Conservation (phyloP, 1,140 invertebrate genomes). For the Proctacanthus coquilletti region DNA sequence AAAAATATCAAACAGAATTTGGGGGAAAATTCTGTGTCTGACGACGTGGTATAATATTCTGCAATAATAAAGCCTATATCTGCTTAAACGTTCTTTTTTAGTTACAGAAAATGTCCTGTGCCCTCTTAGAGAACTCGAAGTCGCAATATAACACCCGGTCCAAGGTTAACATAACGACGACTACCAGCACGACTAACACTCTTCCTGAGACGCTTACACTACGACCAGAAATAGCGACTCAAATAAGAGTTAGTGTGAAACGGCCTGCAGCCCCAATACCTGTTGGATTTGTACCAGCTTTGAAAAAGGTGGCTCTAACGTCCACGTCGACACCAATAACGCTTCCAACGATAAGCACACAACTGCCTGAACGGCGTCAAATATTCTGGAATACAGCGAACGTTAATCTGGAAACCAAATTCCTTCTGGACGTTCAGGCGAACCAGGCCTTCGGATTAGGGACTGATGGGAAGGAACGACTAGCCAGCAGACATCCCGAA, state of each 20-base stretch:
- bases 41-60: slow-evolving; percentile 14
- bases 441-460: slow-evolving; percentile 27
- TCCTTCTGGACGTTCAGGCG: slow-evolving; percentile 25
- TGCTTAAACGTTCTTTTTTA: slow-evolving; percentile 5
- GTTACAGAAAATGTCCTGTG: slow-evolving; percentile 27
- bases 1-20: slow-evolving; percentile 27
- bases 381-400: slow-evolving; percentile 28
- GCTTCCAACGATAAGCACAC: slow-evolving; percentile 2
- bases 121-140: slow-evolving; percentile 25
- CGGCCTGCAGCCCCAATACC: slow-evolving; percentile 8
- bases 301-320: neutral
- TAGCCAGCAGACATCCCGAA: slow-evolving; percentile 28
- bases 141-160: slow-evolving; percentile 19
- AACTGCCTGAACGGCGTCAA: slow-evolving; percentile 17
- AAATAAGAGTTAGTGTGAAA: slow-evolving; percentile 12
- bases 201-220: too few relatives aligned
- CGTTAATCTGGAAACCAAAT: slow-evolving; percentile 23
- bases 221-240: neutral
- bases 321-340: slow-evolving; percentile 4
- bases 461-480: slow-evolving; percentile 22
- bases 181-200: too few relatives aligned
- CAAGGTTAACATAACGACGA: too few relatives aligned
- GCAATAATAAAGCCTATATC: neutral
- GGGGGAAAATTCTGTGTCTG: slow-evolving; percentile 20
- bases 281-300: neutral